phyloP scores from a whole-genome alignment of 2,113 vertebrate genomes.

The Ailurus styani region DNA sequence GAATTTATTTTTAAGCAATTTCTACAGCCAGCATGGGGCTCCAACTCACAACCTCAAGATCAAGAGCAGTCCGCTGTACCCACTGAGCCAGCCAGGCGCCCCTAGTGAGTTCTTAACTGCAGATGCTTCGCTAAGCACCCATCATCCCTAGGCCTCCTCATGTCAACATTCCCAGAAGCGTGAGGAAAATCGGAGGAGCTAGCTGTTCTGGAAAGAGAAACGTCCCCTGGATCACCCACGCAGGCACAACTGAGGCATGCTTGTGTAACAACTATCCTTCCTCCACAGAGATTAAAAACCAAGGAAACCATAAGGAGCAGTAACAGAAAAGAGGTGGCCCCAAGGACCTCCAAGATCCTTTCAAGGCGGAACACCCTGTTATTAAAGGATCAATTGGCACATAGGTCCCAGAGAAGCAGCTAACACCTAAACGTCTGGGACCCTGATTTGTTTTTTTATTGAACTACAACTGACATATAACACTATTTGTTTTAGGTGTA shows the following conservation, averaged over 20 bases:
- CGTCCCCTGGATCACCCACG: neutral
- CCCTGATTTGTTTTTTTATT: neutral
- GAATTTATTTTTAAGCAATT: neutral
- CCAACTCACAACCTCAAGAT: neutral
- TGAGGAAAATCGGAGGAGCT: neutral
- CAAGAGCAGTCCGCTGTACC: neutral
- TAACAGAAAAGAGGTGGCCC: neutral
- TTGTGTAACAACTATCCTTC: neutral
- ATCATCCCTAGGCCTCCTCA: neutral
- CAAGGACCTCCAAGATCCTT: neutral
- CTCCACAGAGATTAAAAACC: neutral
- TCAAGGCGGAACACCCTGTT: neutral
- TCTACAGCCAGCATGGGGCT: neutral
- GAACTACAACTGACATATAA: neutral
- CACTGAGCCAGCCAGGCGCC: neutral
- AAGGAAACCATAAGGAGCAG: neutral
- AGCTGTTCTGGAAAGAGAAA: neutral
- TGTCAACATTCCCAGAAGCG: neutral
- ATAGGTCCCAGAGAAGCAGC: neutral
- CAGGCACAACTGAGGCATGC: neutral
- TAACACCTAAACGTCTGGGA: neutral
- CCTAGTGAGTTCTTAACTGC: neutral
- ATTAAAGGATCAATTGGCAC: neutral
- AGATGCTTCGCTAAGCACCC: neutral
- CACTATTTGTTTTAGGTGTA: neutral